phyloP scores from a whole-genome alignment of 1,140 invertebrate species.

The Paramacrobiotus metropolitanus region DNA sequence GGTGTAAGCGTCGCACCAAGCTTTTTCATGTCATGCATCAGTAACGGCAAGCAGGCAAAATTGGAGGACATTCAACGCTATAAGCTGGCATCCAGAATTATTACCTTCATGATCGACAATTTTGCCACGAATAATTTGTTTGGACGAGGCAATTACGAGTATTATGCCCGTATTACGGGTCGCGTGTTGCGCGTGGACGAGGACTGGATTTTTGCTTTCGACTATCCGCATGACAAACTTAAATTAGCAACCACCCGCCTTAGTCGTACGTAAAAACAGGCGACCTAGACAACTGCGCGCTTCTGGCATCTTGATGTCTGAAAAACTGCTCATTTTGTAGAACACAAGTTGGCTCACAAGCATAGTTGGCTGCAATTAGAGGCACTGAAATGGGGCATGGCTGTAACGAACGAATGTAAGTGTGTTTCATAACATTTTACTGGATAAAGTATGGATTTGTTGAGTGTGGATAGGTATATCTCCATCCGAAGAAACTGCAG shows the following conservation, averaged over 20 bases:
- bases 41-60: conserved; percentile 64
- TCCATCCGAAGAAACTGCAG: too few relatives aligned
- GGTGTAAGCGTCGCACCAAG: conserved; percentile 84
- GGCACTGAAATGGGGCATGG: conserved; percentile 6
- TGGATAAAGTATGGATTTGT: too few relatives aligned
- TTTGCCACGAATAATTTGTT: conserved; percentile 85
- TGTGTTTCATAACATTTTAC: conserved; percentile 6
- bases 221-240: conserved; percentile 54
- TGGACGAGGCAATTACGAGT: conserved; percentile 85
- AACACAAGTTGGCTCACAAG: conserved; percentile 9
- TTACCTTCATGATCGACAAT: conserved; percentile 86
- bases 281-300: too few relatives aligned
- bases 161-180: conserved; percentile 82
- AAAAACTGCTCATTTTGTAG: conserved; percentile 11
- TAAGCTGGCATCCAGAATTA: conserved; percentile 49
- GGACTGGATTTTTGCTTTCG: conserved; percentile 79
- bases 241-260: not conserved
- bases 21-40: conserved; percentile 86
- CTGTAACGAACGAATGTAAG: conserved; percentile 7
- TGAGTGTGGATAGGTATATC: too few relatives aligned
- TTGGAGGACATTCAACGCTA: conserved; percentile 54
- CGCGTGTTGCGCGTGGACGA: conserved; percentile 68
- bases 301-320: too few relatives aligned
- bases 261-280: conserved; percentile 1
- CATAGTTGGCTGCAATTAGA: conserved; percentile 9